These are phyloP conservation scores for Geotrypetes seraphini DNA, from an alignment of 2,797 vertebrate species.

Conservation along the genomic window DNA sequence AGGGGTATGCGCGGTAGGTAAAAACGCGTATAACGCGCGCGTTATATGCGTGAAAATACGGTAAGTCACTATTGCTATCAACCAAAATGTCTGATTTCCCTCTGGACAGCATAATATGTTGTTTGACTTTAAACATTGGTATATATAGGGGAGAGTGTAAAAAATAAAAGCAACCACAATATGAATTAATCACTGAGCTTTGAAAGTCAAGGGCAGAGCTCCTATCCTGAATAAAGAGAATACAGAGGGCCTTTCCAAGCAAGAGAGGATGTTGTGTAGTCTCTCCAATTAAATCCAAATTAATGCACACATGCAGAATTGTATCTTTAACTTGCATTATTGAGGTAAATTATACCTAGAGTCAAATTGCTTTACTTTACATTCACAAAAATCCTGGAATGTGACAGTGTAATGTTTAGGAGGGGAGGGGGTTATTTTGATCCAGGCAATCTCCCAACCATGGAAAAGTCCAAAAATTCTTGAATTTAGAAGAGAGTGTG, in stretches of 20 bases:
- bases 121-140: no score
- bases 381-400: slow-evolving; percentile 29
- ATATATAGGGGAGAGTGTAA: slow-evolving; percentile 33
- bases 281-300: slow-evolving; percentile 47
- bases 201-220: slow-evolving; percentile 49
- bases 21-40: no score
- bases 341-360: slow-evolving; percentile 58
- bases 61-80: no score
- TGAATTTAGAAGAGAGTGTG: no score
- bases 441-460: no score
- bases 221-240: slow-evolving; percentile 48
- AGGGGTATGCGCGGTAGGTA: no score
- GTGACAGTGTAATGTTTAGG: slow-evolving; percentile 23
- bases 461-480: no score
- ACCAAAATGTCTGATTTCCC: no score
- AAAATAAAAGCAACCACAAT: slow-evolving; percentile 31
- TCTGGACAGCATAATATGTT: no score
- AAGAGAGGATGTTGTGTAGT: slow-evolving; percentile 52
- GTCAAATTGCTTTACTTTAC: slow-evolving; percentile 39
- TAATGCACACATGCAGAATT: slow-evolving; percentile 59
- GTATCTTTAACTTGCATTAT: slow-evolving; percentile 53
- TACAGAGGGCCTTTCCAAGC: slow-evolving; percentile 46
- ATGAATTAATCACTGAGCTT: slow-evolving; percentile 37
- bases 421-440: slow-evolving; percentile 25
- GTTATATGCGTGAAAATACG: no score